Percentiles rank a stretch among this genome's conserved stretches.
phyloP scores from a whole-genome alignment of 2,113 vertebrate species.

The Taurulus bubalis region DNA sequence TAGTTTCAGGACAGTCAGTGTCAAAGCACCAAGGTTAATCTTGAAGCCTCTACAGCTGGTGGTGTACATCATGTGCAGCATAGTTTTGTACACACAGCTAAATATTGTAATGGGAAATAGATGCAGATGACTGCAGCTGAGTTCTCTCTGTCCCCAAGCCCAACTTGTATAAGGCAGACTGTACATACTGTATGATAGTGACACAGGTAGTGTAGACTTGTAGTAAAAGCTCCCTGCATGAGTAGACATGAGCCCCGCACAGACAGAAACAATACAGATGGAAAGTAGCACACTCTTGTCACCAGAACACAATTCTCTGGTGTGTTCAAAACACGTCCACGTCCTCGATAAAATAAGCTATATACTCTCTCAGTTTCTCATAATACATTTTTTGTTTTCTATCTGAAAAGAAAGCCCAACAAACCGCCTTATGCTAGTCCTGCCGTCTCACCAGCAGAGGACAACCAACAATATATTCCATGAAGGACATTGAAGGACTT shows the following conservation, averaged over 20 bases:
- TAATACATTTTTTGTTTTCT: constrained; percentile 31
- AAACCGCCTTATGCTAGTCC: constrained; percentile 75
- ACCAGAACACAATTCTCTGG: constrained; percentile 17
- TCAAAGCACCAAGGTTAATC: constrained; percentile 15
- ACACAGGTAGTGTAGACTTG: constrained; percentile 32
- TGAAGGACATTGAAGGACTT: constrained; percentile 20
- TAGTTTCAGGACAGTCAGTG: constrained; percentile 15
- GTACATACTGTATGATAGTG: constrained; percentile 65
- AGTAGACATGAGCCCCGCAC: constrained; percentile 41
- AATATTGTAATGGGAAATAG: background rate
- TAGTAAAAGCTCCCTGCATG: constrained; percentile 65
- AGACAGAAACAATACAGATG: constrained; percentile 40
- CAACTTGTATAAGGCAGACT: constrained; percentile 34
- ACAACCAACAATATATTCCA: constrained; percentile 49
- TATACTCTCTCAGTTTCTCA: constrained; percentile 15
- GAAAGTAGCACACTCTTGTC: constrained; percentile 74
- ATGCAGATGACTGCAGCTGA: background rate
- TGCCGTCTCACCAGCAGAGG: constrained; percentile 65
- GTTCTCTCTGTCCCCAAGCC: background rate
- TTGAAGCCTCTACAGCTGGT: background rate
- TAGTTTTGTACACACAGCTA: background rate
- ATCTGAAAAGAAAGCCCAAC: constrained; percentile 47
- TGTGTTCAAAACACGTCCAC: constrained; percentile 18
- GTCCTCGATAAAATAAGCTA: constrained; percentile 41
- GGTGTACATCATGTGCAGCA: constrained; percentile 6